Conservation (phyloP, 2,113 vertebrate genomes). For the Pluvianellus socialis region DNA sequence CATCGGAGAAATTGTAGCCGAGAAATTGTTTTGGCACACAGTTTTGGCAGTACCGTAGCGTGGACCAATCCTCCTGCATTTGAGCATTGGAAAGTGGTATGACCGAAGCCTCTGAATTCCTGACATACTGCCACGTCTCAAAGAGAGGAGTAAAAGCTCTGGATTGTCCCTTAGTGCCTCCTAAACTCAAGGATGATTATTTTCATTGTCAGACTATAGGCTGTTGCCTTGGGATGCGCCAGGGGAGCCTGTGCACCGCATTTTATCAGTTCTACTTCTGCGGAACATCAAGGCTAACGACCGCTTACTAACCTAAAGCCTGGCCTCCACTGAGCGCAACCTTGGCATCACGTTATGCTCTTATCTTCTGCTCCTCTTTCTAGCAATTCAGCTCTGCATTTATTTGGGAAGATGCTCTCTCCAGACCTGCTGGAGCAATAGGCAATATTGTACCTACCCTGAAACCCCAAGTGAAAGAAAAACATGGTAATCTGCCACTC, state of each 20-base stretch:
- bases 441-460: not conserved
- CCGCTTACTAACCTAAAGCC: not conserved
- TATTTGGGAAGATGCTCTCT: not conserved
- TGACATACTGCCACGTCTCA: not conserved
- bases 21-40: not conserved
- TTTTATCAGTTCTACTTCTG: not conserved
- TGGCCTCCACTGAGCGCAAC: not conserved
- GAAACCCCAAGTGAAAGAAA: not conserved
- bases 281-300: not conserved
- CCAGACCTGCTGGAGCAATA: not conserved
- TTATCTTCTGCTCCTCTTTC: not conserved
- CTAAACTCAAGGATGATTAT: not conserved
- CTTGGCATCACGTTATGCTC: not conserved
- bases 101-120: not conserved
- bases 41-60: not conserved
- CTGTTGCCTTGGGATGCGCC: not conserved
- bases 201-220: not conserved
- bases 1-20: rapidly evolving
- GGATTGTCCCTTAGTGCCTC: not conserved
- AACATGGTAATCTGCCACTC: not conserved
- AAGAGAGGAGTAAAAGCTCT: not conserved
- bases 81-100: not conserved
- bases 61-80: not conserved
- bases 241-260: not conserved
- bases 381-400: not conserved